These are phyloP conservation scores for Drosophila micromelanica DNA, from an alignment of 1,140 invertebrate genomes.

Conservation along the genomic window DNA sequence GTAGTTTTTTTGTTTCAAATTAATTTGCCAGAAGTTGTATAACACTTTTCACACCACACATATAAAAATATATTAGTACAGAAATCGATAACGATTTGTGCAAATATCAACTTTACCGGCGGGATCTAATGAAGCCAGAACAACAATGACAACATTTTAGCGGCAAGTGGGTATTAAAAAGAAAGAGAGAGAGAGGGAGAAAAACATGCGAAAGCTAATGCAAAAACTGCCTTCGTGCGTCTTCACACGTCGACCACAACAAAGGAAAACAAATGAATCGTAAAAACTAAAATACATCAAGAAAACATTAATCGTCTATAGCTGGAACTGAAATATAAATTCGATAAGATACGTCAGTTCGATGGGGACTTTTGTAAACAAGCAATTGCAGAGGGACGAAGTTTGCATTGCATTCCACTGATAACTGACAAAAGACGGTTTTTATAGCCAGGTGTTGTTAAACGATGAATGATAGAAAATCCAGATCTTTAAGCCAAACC, in stretches of 20 bases:
- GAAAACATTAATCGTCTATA: conserved; percentile 49
- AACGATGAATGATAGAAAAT: too few species aligned
- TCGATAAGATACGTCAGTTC: conserved; percentile 63
- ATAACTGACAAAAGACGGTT: conserved; percentile 37
- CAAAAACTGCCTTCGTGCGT: conserved; percentile 56
- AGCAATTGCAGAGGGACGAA: conserved; percentile 7
- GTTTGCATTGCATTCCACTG: conserved; percentile 51
- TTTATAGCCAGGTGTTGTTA: too few species aligned
- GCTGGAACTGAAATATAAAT: neutral
- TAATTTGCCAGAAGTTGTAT: conserved; percentile 51
- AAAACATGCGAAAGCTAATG: conserved; percentile 1
- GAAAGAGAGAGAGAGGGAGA: conserved; percentile 26
- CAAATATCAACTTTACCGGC: conserved; percentile 49
- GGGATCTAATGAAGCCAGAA: conserved; percentile 44
- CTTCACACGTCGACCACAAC: conserved; percentile 62
- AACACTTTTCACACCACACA: conserved; percentile 17
- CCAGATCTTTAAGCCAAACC: too few species aligned
- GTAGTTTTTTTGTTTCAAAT: conserved; percentile 58
- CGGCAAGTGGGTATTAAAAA: conserved; percentile 20
- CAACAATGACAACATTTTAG: conserved; percentile 43
- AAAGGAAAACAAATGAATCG: conserved; percentile 39
- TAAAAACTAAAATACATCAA: conserved; percentile 21
- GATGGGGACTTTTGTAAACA: neutral
- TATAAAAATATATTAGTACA: conserved; percentile 6
- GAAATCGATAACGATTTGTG: conserved; percentile 48